phyloP scores from a whole-genome alignment of 2,888 invertebrate species.

The Hermaeophaga mercurialis region DNA sequence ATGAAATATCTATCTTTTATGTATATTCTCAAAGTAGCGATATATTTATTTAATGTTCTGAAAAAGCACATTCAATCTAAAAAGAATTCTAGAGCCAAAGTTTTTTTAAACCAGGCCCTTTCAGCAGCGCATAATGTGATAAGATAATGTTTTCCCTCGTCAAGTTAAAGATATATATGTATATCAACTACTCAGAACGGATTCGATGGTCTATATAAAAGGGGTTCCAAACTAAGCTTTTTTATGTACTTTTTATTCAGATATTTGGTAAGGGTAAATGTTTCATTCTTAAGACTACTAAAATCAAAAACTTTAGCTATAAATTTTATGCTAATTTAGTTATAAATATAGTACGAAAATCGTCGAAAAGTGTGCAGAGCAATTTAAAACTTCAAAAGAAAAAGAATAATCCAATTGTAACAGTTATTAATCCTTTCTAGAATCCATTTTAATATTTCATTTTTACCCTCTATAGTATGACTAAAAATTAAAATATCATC shows the following conservation, averaged over 20 bases:
- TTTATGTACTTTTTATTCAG: not conserved
- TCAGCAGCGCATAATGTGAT: not conserved
- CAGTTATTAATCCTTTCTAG: too few relatives aligned
- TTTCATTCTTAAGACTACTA: too few relatives aligned
- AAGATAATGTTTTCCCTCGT: not conserved
- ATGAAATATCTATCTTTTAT: conserved; percentile 1
- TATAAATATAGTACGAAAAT: too few relatives aligned
- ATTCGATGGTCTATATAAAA: not conserved
- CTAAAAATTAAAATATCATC: too few relatives aligned
- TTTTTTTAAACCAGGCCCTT: not conserved
- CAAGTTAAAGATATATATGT: not conserved
- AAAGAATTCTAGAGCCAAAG: not conserved
- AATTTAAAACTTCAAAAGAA: too few relatives aligned
- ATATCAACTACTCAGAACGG: not conserved
- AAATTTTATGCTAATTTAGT: too few relatives aligned
- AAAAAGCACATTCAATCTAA: not conserved
- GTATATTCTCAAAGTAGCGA: not conserved
- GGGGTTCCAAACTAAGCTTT: not conserved
- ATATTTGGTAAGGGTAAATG: too few relatives aligned
- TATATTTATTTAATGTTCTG: not conserved
- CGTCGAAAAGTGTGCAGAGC: too few relatives aligned
- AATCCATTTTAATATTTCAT: too few relatives aligned
- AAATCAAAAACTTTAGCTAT: too few relatives aligned
- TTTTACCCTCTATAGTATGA: too few relatives aligned
- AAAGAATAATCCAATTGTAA: too few relatives aligned